Evolutionary conservation across 1,140 invertebrate species (phyloP), one percentile per base, ranked within the genome.

Genomic region (Lasioglossum baleicum): DNA sequence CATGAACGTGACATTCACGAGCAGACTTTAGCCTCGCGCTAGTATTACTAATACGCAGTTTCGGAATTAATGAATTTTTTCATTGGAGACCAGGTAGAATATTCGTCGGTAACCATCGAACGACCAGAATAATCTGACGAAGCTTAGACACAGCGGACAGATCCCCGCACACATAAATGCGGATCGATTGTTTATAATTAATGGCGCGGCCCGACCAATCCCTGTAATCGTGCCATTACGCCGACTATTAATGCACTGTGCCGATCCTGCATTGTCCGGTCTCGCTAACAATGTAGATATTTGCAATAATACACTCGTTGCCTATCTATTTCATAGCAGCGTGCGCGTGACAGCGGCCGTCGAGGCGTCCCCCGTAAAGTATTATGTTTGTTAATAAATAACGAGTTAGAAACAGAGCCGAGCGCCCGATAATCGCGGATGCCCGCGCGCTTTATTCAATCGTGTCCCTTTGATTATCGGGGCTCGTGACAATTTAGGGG

Each of bases 111-210:
- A 35, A 35, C 35, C 35, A 35, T 35, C 35, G 35, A 35, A 35
- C 5, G 5, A 26, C 2, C 15, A 0, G 51, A 17, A 20, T 17
- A 53, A 53, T 17, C 15, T 53, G 51, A 53, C 15, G 51, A 0
- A 53, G 51, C 17, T 20, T 53, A 20, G 51, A 20, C 0, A 17
- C 51, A 20, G 13, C 17, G 51, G 17, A 31, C 35, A 5, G 1
- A 26, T 7, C 26, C 7, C 13, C n/a, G 48, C 11, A 20, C 5
- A 20, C n/a, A 6, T 8, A 20, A 69, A 51, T 11, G 15, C 56
- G 26, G 56, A 70, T 77, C 42, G 42, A 70, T 77, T 42, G 75
- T 51, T 77, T 48, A 77, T 77, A 40, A 70, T 70, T 77, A 77
- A 77, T 42, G 56, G 15, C 20, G 8, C 56, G n/a, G 6, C 69